phyloP scores from a whole-genome alignment of 1,140 invertebrate species.

The Bactericera cockerelli region DNA sequence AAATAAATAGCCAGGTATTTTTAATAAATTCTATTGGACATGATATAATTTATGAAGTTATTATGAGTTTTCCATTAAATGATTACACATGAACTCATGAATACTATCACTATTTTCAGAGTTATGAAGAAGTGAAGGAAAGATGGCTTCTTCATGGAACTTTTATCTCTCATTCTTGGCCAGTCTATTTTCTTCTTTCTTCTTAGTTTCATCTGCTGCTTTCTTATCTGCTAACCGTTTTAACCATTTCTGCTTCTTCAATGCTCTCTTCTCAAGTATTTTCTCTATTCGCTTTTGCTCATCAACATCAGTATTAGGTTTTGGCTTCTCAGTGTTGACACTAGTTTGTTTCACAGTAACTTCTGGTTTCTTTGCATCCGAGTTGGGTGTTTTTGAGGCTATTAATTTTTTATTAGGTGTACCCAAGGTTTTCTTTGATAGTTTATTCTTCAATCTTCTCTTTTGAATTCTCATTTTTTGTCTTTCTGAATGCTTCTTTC shows the following conservation, averaged over 20 bases:
- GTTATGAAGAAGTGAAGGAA: too few relatives aligned
- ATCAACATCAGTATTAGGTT: background rate
- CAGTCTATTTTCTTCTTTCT: background rate
- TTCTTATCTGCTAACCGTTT: background rate
- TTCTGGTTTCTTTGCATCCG: too few relatives aligned
- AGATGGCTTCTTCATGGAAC: background rate
- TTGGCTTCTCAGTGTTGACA: too few relatives aligned
- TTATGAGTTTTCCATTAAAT: too few relatives aligned
- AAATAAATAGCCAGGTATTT: too few relatives aligned
- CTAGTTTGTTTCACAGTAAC: too few relatives aligned
- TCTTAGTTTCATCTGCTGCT: background rate
- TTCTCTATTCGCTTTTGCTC: background rate
- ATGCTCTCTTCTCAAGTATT: background rate
- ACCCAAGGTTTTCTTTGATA: background rate
- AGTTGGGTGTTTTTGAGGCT: too few relatives aligned
- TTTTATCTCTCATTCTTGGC: background rate
- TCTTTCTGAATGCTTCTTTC: background rate
- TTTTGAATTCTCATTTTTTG: background rate
- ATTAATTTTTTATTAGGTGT: too few relatives aligned
- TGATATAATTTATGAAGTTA: too few relatives aligned
- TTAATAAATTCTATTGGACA: too few relatives aligned
- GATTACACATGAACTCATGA: too few relatives aligned
- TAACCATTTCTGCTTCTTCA: background rate
- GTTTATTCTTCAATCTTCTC: background rate
- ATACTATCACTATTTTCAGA: too few relatives aligned